Evolutionary conservation across 2,113 vertebrate genomes (phyloP).

Genomic region (Marmota monax): DNA sequence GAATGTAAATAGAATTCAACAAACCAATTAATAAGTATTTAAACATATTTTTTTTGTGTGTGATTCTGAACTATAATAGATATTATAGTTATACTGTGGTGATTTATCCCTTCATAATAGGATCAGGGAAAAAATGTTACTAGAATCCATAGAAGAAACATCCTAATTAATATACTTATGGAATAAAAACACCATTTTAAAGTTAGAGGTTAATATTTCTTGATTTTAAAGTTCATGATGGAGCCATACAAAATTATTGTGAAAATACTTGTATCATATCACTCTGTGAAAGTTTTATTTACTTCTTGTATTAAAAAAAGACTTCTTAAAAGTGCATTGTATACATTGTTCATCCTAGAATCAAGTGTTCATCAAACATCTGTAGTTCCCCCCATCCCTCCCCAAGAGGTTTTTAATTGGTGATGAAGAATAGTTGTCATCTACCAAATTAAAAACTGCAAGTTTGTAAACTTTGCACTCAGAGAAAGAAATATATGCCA

Average conservation of each 20-base stretch:
- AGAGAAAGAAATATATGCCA: slow-evolving; percentile 77
- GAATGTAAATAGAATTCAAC: neutral
- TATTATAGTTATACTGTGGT: slow-evolving; percentile 6
- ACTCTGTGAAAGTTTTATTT: slow-evolving; percentile 61
- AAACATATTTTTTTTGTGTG: neutral
- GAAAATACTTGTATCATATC: slow-evolving; percentile 65
- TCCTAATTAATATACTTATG: slow-evolving; percentile 21
- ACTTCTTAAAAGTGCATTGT: slow-evolving; percentile 74
- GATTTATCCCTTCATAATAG: slow-evolving; percentile 14
- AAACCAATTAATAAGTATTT: neutral
- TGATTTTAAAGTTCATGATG: slow-evolving; percentile 56
- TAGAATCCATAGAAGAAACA: slow-evolving; percentile 30
- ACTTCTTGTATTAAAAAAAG: slow-evolving; percentile 73
- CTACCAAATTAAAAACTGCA: slow-evolving; percentile 77
- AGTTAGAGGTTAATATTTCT: slow-evolving; percentile 26
- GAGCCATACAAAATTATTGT: slow-evolving; percentile 31
- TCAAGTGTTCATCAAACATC: slow-evolving; percentile 82
- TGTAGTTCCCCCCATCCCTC: slow-evolving; percentile 56
- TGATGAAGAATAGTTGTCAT: slow-evolving; percentile 69
- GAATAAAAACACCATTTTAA: slow-evolving; percentile 49
- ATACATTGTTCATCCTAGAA: slow-evolving; percentile 71
- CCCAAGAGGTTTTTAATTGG: slow-evolving; percentile 62
- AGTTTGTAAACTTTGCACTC: slow-evolving; percentile 82
- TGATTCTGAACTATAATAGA: slow-evolving; percentile 16
- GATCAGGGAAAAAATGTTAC: slow-evolving; percentile 32